Percentiles rank a stretch among this genome's conserved stretches.
phyloP scores from a whole-genome alignment of 2,888 invertebrate species.

The Limenitis camilla region DNA sequence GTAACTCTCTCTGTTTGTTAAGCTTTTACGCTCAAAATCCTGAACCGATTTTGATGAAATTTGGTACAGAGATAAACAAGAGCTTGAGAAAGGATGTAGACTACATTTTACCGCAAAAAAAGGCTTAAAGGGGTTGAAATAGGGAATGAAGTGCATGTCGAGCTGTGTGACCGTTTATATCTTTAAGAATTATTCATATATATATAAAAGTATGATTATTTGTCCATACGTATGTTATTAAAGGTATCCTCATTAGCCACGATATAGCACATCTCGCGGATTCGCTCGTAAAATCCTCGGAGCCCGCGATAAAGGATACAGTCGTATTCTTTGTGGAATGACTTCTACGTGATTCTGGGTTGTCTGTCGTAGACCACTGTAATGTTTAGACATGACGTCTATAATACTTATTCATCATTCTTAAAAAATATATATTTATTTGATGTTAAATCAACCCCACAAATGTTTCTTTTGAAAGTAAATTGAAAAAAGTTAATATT shows the following conservation, averaged over 20 bases:
- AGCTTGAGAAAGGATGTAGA: too few species aligned
- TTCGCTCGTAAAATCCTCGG: slow-evolving; percentile 58
- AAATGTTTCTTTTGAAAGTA: too few species aligned
- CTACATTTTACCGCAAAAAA: too few species aligned
- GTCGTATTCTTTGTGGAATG: slow-evolving; percentile 47
- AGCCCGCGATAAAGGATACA: slow-evolving; percentile 50
- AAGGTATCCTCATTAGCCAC: slow-evolving; percentile 30
- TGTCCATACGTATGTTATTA: slow-evolving; percentile 26
- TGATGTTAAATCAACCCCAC: too few species aligned
- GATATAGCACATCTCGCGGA: slow-evolving; percentile 35
- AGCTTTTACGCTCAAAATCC: too few species aligned
- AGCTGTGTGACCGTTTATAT: neutral
- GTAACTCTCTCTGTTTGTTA: too few species aligned
- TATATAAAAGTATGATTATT: slow-evolving; percentile 12
- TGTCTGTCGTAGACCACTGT: slow-evolving; percentile 25
- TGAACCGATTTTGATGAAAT: too few species aligned
- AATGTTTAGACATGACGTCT: slow-evolving; percentile 20
- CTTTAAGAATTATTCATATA: neutral
- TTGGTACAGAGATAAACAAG: too few species aligned
- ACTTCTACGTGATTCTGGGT: slow-evolving; percentile 51
- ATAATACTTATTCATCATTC: too few species aligned
- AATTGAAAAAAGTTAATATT: too few species aligned
- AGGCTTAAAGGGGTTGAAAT: too few species aligned
- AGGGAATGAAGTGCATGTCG: neutral
- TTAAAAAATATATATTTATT: too few species aligned